phyloP scores from a whole-genome alignment of 1,140 invertebrate species.

The Nasonia giraulti region DNA sequence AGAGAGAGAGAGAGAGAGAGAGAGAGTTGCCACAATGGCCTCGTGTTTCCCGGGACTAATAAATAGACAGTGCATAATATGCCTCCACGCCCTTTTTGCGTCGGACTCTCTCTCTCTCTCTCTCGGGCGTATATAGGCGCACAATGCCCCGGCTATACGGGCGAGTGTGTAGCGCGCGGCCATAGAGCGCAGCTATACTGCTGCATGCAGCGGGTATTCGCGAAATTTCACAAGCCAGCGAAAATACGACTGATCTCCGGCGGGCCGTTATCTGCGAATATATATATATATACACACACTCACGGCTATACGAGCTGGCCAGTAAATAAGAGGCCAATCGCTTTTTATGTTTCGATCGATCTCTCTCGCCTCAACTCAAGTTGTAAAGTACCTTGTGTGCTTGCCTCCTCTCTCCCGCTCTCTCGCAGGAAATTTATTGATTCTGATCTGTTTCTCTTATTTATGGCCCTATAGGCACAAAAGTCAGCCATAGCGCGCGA shows the following conservation, averaged over 20 bases:
- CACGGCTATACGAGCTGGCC: not conserved
- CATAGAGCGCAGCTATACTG: not conserved
- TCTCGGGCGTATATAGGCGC: not conserved
- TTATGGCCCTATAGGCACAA: conserved; percentile 23
- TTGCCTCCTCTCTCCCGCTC: not conserved
- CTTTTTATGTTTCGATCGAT: conserved; percentile 37
- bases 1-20: too few relatives aligned
- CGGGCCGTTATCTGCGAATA: not conserved
- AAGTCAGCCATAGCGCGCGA: not conserved
- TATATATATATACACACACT: too few relatives aligned
- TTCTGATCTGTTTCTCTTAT: conserved; percentile 23
- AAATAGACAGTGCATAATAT: conserved; percentile 41
- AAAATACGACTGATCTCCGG: conserved; percentile 43
- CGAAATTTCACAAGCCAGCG: conserved; percentile 9
- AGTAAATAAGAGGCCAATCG: conserved; percentile 37
- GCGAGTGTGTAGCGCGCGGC: too few relatives aligned
- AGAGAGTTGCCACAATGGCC: not conserved
- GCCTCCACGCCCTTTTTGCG: conserved; percentile 44
- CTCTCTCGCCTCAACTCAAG: not conserved
- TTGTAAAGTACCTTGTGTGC: conserved; percentile 11
- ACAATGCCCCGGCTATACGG: too few relatives aligned
- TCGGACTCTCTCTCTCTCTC: not conserved
- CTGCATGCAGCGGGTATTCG: not conserved
- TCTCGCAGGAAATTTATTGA: conserved; percentile 29
- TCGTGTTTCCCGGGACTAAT: conserved; percentile 29